These are phyloP conservation scores for Choloepus hoffmanni DNA, from an alignment of 2,113 vertebrate genomes.

Conservation along the genomic window DNA sequence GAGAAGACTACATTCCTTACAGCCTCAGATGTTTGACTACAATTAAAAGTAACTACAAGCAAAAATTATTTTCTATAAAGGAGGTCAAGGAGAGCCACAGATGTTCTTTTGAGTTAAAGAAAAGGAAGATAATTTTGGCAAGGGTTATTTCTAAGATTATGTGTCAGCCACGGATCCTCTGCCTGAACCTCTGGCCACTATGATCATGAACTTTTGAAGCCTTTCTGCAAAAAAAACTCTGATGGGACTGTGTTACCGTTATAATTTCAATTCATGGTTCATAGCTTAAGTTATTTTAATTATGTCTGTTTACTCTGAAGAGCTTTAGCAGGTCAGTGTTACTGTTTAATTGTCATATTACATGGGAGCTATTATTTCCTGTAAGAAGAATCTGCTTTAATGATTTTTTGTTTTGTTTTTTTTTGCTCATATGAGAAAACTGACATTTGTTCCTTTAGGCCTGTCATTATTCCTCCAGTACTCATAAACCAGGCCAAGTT, in stretches of 20 bases:
- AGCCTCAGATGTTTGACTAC: not conserved
- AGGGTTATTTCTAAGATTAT: not conserved
- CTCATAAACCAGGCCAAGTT: not conserved
- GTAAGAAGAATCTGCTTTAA: not conserved
- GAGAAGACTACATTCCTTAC: not conserved
- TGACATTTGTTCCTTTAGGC: not conserved
- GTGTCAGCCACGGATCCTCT: not conserved
- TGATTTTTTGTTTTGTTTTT: not conserved
- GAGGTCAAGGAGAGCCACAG: not conserved
- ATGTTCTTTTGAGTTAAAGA: not conserved
- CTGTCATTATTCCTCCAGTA: not conserved
- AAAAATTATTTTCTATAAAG: not conserved
- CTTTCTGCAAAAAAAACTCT: not conserved
- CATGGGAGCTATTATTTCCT: not conserved
- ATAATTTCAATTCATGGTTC: constrained; percentile 29
- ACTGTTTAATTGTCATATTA: not conserved
- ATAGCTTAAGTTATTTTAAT: not conserved
- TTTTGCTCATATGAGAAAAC: not conserved
- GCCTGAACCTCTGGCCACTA: not conserved
- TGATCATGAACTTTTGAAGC: not conserved
- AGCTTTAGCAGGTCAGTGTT: not conserved
- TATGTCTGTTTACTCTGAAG: not conserved
- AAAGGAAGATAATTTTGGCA: not conserved
- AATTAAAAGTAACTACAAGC: not conserved
- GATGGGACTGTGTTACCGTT: not conserved